Evolutionary conservation across 2,797 vertebrate species (phyloP).

Genomic region (Percopsis omiscomaycus): DNA sequence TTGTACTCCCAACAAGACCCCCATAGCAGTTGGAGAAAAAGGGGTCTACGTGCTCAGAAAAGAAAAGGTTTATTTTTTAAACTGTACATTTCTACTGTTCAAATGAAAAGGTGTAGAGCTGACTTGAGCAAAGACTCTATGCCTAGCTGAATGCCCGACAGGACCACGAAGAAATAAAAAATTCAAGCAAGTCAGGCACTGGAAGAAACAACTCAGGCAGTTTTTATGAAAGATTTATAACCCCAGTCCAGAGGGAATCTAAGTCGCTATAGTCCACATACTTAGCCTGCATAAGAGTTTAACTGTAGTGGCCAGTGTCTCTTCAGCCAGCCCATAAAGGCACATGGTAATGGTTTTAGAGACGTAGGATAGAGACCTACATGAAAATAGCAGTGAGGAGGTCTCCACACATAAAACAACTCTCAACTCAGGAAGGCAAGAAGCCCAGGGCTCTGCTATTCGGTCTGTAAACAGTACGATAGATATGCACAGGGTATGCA

Average conservation of each 20-base stretch:
- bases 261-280: conserved; percentile 38
- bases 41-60: conserved; percentile 18
- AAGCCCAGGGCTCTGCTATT: not conserved
- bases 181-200: conserved; percentile 59
- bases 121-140: not conserved
- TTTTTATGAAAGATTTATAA: conserved; percentile 76
- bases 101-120: not conserved
- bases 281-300: conserved; percentile 1
- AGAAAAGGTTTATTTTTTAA: no score
- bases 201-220: conserved; percentile 55
- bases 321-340: conserved; percentile 3
- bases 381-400: not conserved
- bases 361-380: not conserved
- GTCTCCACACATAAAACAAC: not conserved
- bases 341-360: conserved; percentile 1
- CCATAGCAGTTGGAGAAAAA: conserved; percentile 25
- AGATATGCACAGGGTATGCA: no score
- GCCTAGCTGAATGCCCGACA: conserved; percentile 21
- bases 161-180: conserved; percentile 63
- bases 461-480: no score
- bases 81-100: no score
- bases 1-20: conserved; percentile 16
- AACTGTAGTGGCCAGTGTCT: not conserved
- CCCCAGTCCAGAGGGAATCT: conserved; percentile 45
- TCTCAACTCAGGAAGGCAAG: conserved; percentile 1